Evolutionary conservation across 2,888 invertebrate genomes (phyloP), one percentile per base, ranked within the genome.

Genomic region (Parthenolecanium corni): DNA sequence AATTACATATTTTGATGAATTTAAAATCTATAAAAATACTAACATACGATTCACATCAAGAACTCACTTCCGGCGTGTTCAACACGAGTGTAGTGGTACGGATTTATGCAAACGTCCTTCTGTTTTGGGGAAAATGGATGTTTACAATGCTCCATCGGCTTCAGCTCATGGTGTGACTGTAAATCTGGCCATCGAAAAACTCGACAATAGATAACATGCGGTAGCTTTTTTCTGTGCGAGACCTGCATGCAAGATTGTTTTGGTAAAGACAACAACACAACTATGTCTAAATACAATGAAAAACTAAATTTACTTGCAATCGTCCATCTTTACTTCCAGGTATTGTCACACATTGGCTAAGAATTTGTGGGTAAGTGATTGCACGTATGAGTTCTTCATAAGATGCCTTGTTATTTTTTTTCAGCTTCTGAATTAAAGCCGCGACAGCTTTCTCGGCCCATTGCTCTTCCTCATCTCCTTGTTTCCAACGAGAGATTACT

Each of bases 151-250:
- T 96, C 95, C 57, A 95, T 78, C 0, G 96, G 92, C 75, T 96
- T 96, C 12, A 98, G 79, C 77, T 98, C 98, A 74, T 98, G 97
- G 73, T 98, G 98, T 69, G 90, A 92, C 74, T 96, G 96, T 2
- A 99, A 79, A 76, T 98, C 98, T 0, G 98, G 98, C 97, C 98
- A 98, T 67, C 98, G 82, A 95, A 96, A 98, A 11, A 98, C 97
- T 61, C 96, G 83, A 73, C 98, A 98, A 75, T 98, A 98, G 70
- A 98, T 98, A 11, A 98, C 97, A 76, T 98, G 98, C 0, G 98
- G 98, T 54, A 98, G 78, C 6, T 96, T 96, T 76, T 98, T 98
- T 57, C 96, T 83, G 74, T 97, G 96, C 1, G 94, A 94, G 46
- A 82, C 78, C 75, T 79, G 69, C 21, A 61, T 42, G 62, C 21